phyloP scores from a whole-genome alignment of 2,888 invertebrate genomes.

The Acanthosepion esculentum region DNA sequence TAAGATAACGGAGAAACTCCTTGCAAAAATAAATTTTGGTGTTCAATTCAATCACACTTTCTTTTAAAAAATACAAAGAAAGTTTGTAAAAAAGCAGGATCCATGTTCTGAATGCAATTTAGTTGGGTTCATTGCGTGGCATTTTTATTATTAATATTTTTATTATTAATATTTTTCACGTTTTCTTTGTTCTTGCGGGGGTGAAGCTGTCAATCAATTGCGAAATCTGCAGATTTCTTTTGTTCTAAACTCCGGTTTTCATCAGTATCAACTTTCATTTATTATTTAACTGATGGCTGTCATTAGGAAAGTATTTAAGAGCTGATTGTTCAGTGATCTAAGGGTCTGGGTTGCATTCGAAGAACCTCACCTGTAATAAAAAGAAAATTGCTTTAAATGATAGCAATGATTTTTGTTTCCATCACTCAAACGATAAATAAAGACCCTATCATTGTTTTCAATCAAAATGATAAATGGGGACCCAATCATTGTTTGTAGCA shows the following conservation, averaged over 20 bases:
- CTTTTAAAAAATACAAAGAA: not conserved
- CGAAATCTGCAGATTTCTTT: not conserved
- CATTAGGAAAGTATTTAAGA: not conserved
- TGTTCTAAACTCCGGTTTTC: not conserved
- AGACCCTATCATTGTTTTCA: too few relatives aligned
- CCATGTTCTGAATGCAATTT: not conserved
- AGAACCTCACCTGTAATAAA: slow-evolving; percentile 34
- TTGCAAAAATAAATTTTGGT: not conserved
- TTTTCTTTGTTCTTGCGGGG: not conserved
- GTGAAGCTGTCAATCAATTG: not conserved
- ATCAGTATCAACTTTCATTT: not conserved
- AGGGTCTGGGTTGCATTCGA: slow-evolving; percentile 40
- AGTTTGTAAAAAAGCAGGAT: not conserved
- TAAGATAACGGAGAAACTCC: not conserved
- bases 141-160: not conserved
- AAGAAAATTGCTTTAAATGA: not conserved
- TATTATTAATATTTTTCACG: not conserved
- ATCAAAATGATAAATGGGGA: too few relatives aligned
- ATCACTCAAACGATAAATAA: too few relatives aligned
- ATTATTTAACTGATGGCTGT: not conserved
- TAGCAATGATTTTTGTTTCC: too few relatives aligned
- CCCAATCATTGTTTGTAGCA: too few relatives aligned
- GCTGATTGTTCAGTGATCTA: not conserved
- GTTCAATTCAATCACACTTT: not conserved
- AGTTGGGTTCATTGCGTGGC: not conserved